Evolutionary conservation across 2,888 invertebrate genomes (phyloP), one percentile per base, ranked within the genome.

Genomic region (Lasiommata megera): DNA sequence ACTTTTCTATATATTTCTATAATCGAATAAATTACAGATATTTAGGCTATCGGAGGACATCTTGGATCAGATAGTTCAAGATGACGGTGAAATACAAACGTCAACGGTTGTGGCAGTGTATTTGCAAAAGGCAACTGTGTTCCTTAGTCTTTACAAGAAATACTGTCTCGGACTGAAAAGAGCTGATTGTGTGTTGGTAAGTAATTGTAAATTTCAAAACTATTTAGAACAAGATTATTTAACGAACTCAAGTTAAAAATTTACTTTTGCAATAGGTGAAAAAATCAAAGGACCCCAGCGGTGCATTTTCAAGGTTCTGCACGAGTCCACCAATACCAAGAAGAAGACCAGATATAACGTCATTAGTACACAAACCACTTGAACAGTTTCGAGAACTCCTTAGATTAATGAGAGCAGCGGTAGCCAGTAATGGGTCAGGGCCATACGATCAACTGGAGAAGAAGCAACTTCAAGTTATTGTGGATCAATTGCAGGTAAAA

Each of bases 141-240:
- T 96, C 71, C 94, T 94, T 74, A 93, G 94, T 50, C 94, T 95
- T 47, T 97, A 96, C 82, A 94, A 95, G 79, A 94, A 95, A 73
- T 97, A 97, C 83, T 95, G 96, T 77, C 93, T 95, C 69, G 96
- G 96, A 61, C 92, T 97, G 62, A 96, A 96, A 77, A 93, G 95
- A 75, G 96, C 96, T 48, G 96, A 96, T 74, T 96, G 96, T 77
- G 94, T 97, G 50, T 89, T 97, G 83, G 96, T 95, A 66, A 83
- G 82, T 54, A 31, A 28, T 48, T 3, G 11, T 1, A 41, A 12
- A 40, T 3, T 1, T 14, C n/a, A n/a, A n/a, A n/a, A n/a, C n/a
- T n/a, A n/a, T n/a, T n/a, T n/a, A n/a, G n/a, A n/a, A n/a, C n/a
- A n/a, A n/a, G n/a, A n/a, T n/a, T n/a, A n/a, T n/a, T n/a, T n/a